Percentiles rank a stretch among this genome's conserved stretches.
Evolutionary conservation across 2,113 vertebrate genomes (phyloP).

Genomic region (Tupaia tana): DNA sequence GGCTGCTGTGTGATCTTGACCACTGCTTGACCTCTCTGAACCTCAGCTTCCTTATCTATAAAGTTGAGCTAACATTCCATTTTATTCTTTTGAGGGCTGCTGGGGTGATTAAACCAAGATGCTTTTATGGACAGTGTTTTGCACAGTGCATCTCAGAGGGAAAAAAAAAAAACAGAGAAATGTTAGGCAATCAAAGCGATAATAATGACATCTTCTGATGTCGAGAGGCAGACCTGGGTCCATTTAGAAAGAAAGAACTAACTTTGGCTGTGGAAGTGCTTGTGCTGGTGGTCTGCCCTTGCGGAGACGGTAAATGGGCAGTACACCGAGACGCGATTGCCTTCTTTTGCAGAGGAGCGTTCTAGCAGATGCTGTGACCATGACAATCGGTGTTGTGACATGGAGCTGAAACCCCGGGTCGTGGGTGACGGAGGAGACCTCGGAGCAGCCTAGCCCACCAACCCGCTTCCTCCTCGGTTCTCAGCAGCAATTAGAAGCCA

Average conservation of each 20-base stretch:
- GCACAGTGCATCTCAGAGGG: too few species aligned
- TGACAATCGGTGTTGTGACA: background rate
- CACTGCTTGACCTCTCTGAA: background rate
- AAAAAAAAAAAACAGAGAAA: too few species aligned
- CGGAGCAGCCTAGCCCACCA: background rate
- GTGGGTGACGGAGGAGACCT: background rate
- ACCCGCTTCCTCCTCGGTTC: background rate
- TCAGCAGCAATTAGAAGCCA: constrained; percentile 76
- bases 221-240: background rate
- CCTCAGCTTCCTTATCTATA: background rate
- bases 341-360: background rate
- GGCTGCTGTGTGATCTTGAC: too few species aligned
- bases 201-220: accelerated
- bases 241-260: background rate
- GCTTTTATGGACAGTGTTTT: background rate
- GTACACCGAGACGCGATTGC: background rate
- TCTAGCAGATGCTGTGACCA: background rate
- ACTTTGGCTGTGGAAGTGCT: background rate
- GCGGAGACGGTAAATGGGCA: background rate
- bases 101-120: accelerated
- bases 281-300: background rate
- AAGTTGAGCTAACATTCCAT: accelerated
- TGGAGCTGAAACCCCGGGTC: background rate
- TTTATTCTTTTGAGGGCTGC: background rate
- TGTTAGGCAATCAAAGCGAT: accelerated